Evolutionary conservation across 2,888 invertebrate genomes (phyloP).

Genomic region (Drosophila longiperda): DNA sequence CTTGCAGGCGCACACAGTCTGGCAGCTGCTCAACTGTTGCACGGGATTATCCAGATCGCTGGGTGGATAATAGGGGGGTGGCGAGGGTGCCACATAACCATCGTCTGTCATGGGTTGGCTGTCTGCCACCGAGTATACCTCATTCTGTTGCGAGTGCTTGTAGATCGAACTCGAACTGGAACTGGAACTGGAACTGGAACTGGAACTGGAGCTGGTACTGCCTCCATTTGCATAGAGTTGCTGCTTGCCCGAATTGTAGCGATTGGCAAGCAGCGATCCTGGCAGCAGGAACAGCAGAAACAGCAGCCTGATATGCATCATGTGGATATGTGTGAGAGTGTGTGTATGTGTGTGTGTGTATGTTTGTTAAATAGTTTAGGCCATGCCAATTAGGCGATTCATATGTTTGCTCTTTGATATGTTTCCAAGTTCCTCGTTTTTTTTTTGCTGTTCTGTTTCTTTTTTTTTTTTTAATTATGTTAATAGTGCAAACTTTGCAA

Average conservation of each 20-base stretch:
- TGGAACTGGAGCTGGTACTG: conserved; percentile 17
- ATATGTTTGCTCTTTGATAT: conserved; percentile 28
- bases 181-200: conserved; percentile 17
- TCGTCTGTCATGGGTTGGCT: conserved; percentile 82
- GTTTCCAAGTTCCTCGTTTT: conserved; percentile 14
- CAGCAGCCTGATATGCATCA: conserved; percentile 34
- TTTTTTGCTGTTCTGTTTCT: background rate
- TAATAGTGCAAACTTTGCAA: conserved; percentile 61
- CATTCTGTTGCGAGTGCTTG: conserved; percentile 64
- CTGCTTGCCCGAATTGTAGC: conserved; percentile 51
- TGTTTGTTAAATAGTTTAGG: conserved; percentile 16
- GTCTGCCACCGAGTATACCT: conserved; percentile 79
- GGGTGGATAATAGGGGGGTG: conserved; percentile 29
- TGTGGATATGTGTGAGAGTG: conserved; percentile 10
- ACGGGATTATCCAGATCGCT: conserved; percentile 55
- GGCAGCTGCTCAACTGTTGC: conserved; percentile 84
- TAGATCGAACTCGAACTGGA: conserved; percentile 16
- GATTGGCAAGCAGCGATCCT: conserved; percentile 38
- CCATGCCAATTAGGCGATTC: conserved; percentile 39
- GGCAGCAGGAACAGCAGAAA: conserved; percentile 49
- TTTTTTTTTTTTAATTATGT: conserved; percentile 64
- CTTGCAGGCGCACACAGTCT: conserved; percentile 93
- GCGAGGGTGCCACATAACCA: conserved; percentile 69
- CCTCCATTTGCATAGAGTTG: conserved; percentile 57
- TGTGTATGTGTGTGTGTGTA: conserved; percentile 19